Base-by-base conservation (phyloP, 2,113 vertebrate genomes). In the Clupea harengus region DNA sequence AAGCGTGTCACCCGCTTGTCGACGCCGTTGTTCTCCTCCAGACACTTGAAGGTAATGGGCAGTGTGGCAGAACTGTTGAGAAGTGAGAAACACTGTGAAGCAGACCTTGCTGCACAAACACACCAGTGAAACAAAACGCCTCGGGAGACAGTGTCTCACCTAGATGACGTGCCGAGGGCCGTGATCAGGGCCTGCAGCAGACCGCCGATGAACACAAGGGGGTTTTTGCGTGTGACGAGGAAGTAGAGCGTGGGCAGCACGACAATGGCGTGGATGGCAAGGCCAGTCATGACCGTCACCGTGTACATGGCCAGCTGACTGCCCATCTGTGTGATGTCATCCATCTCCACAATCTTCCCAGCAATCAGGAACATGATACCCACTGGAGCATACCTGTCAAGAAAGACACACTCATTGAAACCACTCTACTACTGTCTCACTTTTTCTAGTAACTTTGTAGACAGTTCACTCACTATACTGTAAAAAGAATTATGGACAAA, bases 261-360 rank as follows among this genome's bases (percentile, higher is more conserved):
- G 0, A 97, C 81, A 2, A 96, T 85, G 46, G 95, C 97, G 0
- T 99, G 98, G 87, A 99, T 94, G 49, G 96, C 92, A 72, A 99
- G 94, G 49, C 98, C 98, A 22, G 96, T 92, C 0, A 98, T 97
- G 86, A 99, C 98, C 0, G 98, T 98, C 89, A 99, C 92, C 0
- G 98, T 99, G 93, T 99, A 99, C 97, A 99, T 97, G 81, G 95
- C 98, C 91, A 99, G 95, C 93, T 99, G 98, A 28, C 97, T 95
- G 1, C 98, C 98, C 94, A 99, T 97, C 60, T 95, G 88, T 0
- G 96, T 91, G 50, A 99, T 92, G 89, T 99, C 97, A 7, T 99
- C 97, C 98, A 99, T 99, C 93, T 99, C 98, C 90, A 99, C 93
- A n/a, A 99, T 99, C 90, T 99, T 99, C 75, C 98, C 98, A 18